These are phyloP conservation scores for Pyrocoelia pectoralis DNA, from an alignment of 2,888 invertebrate genomes.

Conservation along the genomic window DNA sequence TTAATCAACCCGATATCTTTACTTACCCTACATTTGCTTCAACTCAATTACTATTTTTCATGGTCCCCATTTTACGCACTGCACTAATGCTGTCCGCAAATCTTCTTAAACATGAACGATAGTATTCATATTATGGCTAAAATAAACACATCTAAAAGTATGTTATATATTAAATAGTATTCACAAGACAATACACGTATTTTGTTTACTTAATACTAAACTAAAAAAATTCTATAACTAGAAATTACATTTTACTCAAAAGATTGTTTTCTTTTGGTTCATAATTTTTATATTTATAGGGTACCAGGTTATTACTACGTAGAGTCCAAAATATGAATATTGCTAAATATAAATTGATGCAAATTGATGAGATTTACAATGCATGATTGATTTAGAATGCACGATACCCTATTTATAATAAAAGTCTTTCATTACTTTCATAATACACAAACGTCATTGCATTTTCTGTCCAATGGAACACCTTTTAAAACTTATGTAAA, in stretches of 20 bases:
- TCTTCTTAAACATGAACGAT: too few relatives aligned
- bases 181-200: conserved; percentile 61
- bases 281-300: conserved; percentile 31
- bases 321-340: conserved; percentile 31
- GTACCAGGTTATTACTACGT: conserved; percentile 28
- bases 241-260: conserved; percentile 46
- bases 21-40: too few relatives aligned
- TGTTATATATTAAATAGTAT: conserved; percentile 53
- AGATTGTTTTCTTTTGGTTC: conserved; percentile 35
- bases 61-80: too few relatives aligned
- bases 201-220: conserved; percentile 56
- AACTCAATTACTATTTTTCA: too few relatives aligned
- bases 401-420: conserved; percentile 33
- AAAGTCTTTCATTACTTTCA: conserved; percentile 32
- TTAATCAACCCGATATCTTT: too few relatives aligned
- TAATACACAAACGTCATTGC: conserved; percentile 29
- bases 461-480: conserved; percentile 21
- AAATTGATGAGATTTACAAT: conserved; percentile 33
- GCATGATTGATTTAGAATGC: conserved; percentile 27
- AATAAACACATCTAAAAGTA: conserved; percentile 39
- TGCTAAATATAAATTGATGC: conserved; percentile 31
- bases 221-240: conserved; percentile 57
- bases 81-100: too few relatives aligned
- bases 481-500: conserved; percentile 23
- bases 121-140: background rate